Percentiles rank a stretch among this genome's conserved stretches.
These are phyloP conservation scores for Sebastes nivosus DNA, from an alignment of 2,797 vertebrate species.

Conservation along the genomic window DNA sequence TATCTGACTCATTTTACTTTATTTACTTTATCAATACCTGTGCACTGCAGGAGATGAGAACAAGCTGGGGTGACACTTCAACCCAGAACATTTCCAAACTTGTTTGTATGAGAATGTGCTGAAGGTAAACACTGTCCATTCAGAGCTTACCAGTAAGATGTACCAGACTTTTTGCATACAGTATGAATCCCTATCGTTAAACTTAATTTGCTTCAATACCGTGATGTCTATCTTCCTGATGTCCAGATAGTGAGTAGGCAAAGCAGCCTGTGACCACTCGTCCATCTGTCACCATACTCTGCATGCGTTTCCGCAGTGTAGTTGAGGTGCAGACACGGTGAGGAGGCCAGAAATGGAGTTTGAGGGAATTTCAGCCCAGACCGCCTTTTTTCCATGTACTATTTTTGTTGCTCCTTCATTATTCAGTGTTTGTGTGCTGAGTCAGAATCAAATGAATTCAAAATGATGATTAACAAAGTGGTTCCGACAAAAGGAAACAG, in stretches of 20 bases:
- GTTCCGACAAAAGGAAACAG: slow-evolving; percentile 54
- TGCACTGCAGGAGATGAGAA: neutral
- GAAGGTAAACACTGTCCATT: neutral
- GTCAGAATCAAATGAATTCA: slow-evolving; percentile 40
- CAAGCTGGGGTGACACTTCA: too few relatives aligned
- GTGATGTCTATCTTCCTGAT: neutral
- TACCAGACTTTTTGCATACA: neutral
- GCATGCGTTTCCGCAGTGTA: neutral
- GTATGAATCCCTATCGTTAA: neutral
- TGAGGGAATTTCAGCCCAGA: neutral
- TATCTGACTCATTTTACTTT: neutral
- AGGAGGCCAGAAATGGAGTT: neutral
- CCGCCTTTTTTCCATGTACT: neutral
- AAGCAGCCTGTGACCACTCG: neutral
- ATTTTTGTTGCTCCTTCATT: slow-evolving; percentile 20
- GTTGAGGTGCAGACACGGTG: neutral
- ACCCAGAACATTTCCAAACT: neutral
- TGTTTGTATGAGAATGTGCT: neutral
- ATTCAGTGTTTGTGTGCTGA: slow-evolving; percentile 32
- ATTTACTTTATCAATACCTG: neutral
- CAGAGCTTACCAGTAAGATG: neutral
- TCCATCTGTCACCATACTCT: neutral
- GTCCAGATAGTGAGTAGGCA: neutral
- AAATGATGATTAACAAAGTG: slow-evolving; percentile 43
- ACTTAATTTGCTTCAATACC: neutral